Conservation (phyloP, 1,140 invertebrate species). For the Drosophila kepulauana region DNA sequence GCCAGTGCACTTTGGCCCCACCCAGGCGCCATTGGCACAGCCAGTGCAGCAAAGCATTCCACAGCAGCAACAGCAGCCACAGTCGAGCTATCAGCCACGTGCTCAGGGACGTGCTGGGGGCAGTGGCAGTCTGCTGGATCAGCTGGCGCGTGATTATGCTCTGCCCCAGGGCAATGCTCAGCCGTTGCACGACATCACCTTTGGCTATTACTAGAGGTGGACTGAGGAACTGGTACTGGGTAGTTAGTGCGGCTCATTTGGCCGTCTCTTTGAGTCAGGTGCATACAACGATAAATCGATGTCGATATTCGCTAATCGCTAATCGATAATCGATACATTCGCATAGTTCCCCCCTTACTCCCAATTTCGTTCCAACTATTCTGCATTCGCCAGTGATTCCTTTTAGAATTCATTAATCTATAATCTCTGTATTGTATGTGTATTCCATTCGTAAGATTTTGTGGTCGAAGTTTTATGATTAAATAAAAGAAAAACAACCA, state of each 20-base stretch:
- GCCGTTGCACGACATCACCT: slow-evolving; percentile 92
- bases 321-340: slow-evolving; percentile 17
- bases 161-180: slow-evolving; percentile 89
- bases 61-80: slow-evolving; percentile 49
- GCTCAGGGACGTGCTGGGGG: slow-evolving; percentile 84
- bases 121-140: slow-evolving; percentile 90
- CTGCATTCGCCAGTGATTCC: slow-evolving; percentile 29
- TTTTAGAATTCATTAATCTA: slow-evolving; percentile 32
- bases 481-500: slow-evolving; percentile 31
- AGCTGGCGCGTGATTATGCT: slow-evolving; percentile 92
- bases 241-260: slow-evolving; percentile 26
- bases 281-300: slow-evolving; percentile 42
- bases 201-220: slow-evolving; percentile 88
- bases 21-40: slow-evolving; percentile 54
- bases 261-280: slow-evolving; percentile 47
- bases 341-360: slow-evolving; percentile 2
- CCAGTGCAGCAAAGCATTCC: slow-evolving; percentile 65
- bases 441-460: slow-evolving; percentile 36
- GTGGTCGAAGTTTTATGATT: slow-evolving; percentile 31
- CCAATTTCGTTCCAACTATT: slow-evolving; percentile 33
- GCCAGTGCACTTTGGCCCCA: slow-evolving; percentile 70
- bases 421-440: slow-evolving; percentile 33
- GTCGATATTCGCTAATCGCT: neutral
- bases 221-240: slow-evolving; percentile 24
- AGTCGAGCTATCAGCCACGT: slow-evolving; percentile 82